Base-by-base conservation (phyloP, 1,140 invertebrate genomes). In the Conus betulinus region DNA sequence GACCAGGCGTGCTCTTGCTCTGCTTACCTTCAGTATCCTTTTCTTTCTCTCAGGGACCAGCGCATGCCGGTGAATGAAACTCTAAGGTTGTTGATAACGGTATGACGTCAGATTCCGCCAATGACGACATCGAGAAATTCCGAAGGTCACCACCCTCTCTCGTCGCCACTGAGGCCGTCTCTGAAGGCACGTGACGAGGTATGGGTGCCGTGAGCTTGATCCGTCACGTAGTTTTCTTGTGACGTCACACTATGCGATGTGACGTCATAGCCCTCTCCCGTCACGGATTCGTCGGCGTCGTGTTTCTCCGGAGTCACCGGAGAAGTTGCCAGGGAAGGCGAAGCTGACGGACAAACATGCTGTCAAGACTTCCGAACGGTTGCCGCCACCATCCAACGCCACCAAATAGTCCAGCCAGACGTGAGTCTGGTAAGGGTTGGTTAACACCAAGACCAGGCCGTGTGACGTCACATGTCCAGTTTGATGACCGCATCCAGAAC, bases 381-480 rank as follows among this genome's bases (percentile, higher is more conserved):
- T 55, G 17, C 52, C 55, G 81, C 51, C 55, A 13, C 23, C 55
- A 52, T 5, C 39, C 15, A 55, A 8, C 81, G 52, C 3, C 81
- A 20, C 52, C 23, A 83, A 20, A 17, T 55, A 3, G 81, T 55
- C 81, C 5, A 83, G 55, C 17, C 7, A 1, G 17, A 83, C 81
- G 51, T 5, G 67, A 17, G 67, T 20, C 67, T 83, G 52, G n/a
- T 83, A 83, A 10, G 81, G 81, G 51, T 83, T 83, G 39, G 81
- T 5, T 5, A 83, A 20, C 52, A 83, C n/a, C 52, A 83, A 20
- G 52, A 83, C 5, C 17, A 83, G 55, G 11, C 52, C 81, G 55
- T 55, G 81, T 55, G 81, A 83, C 52, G 52, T 83, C 23, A 57
- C 51, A 83, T 52, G 39, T 55, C 81, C 27, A 83, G 81, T 53